Evolutionary conservation across 2,888 invertebrate genomes (phyloP).

Genomic region (Lasius platythorax): DNA sequence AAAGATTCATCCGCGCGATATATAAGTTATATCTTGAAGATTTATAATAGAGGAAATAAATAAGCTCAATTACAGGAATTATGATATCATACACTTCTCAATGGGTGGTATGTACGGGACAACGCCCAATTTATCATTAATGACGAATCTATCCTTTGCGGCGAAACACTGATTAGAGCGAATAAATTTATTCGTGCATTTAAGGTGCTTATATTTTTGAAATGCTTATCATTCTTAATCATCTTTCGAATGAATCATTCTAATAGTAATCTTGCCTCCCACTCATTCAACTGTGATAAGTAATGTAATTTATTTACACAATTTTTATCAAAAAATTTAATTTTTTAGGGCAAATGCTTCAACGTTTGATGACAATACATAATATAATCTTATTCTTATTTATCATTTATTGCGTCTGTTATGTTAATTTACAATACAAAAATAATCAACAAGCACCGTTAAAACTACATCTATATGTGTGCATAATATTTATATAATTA

Average conservation of each 20-base stretch:
- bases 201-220: constrained; percentile 3
- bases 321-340: not conserved
- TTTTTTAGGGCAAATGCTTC: not conserved
- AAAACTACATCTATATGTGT: not conserved
- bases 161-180: constrained; percentile 5
- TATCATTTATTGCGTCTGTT: not conserved
- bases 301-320: not conserved
- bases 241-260: not conserved
- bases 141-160: constrained; percentile 9
- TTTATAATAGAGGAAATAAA: constrained; percentile 40
- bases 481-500: constrained; percentile 78
- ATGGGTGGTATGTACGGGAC: constrained; percentile 20
- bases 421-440: not conserved
- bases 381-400: not conserved
- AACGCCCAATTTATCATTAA: constrained; percentile 59
- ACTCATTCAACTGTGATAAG: not conserved
- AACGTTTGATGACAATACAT: not conserved
- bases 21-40: not conserved
- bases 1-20: not conserved
- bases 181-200: not conserved
- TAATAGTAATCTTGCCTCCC: not conserved
- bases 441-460: not conserved
- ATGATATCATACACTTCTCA: constrained; percentile 57
- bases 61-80: constrained; percentile 51
- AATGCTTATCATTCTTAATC: not conserved